phyloP scores from a whole-genome alignment of 1,140 invertebrate genomes.

The Diorhabda carinulata region DNA sequence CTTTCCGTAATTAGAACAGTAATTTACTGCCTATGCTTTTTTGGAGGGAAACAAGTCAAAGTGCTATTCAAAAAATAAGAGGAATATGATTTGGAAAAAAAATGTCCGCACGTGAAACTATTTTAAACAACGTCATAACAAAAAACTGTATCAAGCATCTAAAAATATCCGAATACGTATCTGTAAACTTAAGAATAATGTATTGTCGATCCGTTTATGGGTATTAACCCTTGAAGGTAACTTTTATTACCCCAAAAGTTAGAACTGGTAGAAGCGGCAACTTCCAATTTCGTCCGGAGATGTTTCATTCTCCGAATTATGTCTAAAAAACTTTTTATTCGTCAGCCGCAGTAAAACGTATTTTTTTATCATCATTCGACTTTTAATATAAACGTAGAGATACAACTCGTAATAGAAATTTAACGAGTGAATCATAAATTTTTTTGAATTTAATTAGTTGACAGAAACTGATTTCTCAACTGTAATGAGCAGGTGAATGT shows the following conservation, averaged over 20 bases:
- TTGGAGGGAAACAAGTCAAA: no score
- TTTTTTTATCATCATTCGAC: neutral
- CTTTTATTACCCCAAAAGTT: neutral
- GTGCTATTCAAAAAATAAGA: no score
- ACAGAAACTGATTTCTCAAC: neutral
- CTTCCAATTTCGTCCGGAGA: neutral
- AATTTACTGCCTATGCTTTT: no score
- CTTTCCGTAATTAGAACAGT: no score
- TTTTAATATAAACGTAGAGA: neutral
- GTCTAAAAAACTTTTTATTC: conserved; percentile 1
- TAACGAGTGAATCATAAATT: neutral
- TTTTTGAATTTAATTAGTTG: neutral
- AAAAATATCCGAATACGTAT: no score
- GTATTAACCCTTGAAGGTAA: conserved; percentile 2
- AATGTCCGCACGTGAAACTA: no score
- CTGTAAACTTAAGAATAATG: neutral
- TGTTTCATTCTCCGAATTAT: conserved; percentile 1
- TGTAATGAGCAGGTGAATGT: no score
- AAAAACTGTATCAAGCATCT: no score
- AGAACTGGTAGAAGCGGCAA: neutral
- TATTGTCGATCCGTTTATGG: conserved; percentile 2
- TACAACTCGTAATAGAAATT: neutral
- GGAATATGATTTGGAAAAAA: no score
- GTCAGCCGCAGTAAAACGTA: neutral
- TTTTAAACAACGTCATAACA: no score